These are phyloP conservation scores for Laterallus jamaicensis DNA, from an alignment of 2,113 vertebrate genomes.

Conservation along the genomic window DNA sequence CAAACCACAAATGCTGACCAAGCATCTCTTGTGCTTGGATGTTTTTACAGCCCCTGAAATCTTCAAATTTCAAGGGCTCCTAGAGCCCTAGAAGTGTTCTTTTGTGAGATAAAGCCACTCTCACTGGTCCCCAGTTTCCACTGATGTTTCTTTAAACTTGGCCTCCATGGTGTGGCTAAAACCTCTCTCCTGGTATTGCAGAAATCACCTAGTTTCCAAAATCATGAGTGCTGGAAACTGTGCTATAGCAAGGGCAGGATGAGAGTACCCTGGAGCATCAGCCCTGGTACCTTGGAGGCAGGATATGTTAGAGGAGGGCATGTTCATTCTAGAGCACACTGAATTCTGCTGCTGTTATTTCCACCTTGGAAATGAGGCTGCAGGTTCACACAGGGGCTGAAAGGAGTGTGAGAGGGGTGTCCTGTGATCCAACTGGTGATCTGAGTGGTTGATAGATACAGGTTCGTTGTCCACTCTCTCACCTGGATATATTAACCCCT, in stretches of 20 bases:
- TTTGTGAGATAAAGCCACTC: neutral
- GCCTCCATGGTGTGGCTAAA: neutral
- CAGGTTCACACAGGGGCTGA: neutral
- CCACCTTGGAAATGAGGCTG: neutral
- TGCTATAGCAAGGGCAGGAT: neutral
- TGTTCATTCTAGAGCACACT: accelerated
- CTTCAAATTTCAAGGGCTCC: neutral
- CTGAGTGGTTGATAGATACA: neutral
- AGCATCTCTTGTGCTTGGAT: neutral
- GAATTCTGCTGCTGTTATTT: neutral
- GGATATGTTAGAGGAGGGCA: neutral
- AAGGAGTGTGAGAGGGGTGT: neutral
- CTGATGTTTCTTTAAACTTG: neutral
- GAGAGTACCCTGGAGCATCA: neutral
- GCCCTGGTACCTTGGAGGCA: neutral
- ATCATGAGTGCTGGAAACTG: neutral
- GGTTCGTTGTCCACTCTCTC: neutral
- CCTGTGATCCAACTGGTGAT: neutral
- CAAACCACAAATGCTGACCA: neutral
- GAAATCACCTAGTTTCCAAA: neutral
- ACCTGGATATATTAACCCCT: neutral
- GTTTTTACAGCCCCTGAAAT: neutral
- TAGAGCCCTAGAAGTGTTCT: neutral
- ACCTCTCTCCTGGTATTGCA: neutral
- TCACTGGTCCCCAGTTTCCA: neutral